Base-by-base conservation (phyloP, 1,140 invertebrate species). In the Trissolcus basalis region DNA sequence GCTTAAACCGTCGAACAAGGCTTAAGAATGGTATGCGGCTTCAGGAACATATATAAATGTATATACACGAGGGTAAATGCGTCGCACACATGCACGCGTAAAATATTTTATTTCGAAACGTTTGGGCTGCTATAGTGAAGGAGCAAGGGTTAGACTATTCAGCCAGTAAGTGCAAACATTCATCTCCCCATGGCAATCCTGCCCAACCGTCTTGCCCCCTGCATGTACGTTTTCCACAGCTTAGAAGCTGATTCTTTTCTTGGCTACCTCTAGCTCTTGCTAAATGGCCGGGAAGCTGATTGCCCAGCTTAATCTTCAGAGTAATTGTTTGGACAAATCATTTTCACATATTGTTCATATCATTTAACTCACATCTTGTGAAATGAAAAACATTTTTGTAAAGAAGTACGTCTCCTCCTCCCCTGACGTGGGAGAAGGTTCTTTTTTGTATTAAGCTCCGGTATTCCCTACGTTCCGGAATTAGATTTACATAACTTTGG, bases 1-100 rank as follows among this genome's bases (percentile, higher is more conserved):
- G 76, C 69, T 73, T 73, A 69, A 70, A 78, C 54, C 76, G 63
- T 78, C 64, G 76, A 73, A 73, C 59, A 73, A 65, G 69, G 65
- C 76, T 77, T 77, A 72, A 72, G 75, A 77, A 78, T 73, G 55
- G 59, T 16, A 43, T 55, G 59, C 44, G 27, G 59, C 59, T 69
- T 69, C 59, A 69, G 33, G 59, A 47, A 12, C 36, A 68, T 36
- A 47, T 33, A 54, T 54, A 44, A 39, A 39, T 4, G 36, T 39
- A n/a, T 39, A n/a, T 9, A 39, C 36, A 39, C 19, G 6, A 11
- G 36, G 59, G 43, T 73, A 56, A 56, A 58, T 68, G 64, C 71
- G 64, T 68, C 32, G 32, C 47, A 47, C 45, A 54, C 44, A 60
- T 41, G 32, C 5, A 39, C 51, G 45, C 36, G 14, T 12, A 43